Conservation (phyloP, 2,113 vertebrate genomes). For the Phrynosoma platyrhinos region DNA sequence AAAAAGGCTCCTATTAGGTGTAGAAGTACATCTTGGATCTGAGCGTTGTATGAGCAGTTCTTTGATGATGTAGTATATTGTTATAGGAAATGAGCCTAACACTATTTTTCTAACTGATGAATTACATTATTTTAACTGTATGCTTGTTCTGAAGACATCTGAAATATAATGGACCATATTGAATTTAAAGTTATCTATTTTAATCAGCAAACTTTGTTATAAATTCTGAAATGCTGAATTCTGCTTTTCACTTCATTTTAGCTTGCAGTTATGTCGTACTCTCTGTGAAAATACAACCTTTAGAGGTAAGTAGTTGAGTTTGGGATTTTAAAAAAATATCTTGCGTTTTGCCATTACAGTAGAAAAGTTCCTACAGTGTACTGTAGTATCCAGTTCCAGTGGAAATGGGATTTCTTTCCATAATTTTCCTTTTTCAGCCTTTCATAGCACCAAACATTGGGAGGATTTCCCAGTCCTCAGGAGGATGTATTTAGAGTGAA, state of each 20-base stretch:
- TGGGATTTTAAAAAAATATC: background rate
- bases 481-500: no score
- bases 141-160: background rate
- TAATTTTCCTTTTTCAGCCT: no score
- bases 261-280: constrained; percentile 91
- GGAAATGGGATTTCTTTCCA: no score
- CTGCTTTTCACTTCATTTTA: constrained; percentile 70
- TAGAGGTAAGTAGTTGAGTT: constrained; percentile 83
- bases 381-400: no score
- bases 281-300: constrained; percentile 88
- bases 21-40: no score
- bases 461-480: no score
- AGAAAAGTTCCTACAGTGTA: no score
- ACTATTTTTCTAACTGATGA: background rate
- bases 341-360: no score
- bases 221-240: constrained; percentile 41
- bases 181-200: background rate
- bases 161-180: background rate
- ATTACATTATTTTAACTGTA: background rate
- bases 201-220: background rate
- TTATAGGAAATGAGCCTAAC: background rate
- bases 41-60: no score
- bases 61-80: background rate
- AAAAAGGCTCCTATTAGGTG: no score
- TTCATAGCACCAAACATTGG: no score